Evolutionary conservation across 1,140 invertebrate species (phyloP).

Genomic region (Andrena cerasifolii): DNA sequence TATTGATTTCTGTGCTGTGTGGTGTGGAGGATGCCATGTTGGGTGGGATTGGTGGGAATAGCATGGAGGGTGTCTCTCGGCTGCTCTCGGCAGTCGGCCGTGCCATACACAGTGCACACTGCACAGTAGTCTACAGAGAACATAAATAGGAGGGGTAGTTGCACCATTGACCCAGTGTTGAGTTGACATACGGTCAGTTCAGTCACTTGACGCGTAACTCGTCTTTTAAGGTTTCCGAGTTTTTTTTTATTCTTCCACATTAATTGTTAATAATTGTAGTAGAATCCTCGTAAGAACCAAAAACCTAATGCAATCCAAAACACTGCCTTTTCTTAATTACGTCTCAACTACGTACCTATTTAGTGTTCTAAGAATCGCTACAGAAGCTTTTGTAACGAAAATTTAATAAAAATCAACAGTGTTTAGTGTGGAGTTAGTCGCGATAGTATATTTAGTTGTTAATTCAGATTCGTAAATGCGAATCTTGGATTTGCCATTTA

Average conservation of each 20-base stretch:
- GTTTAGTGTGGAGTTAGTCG: background rate
- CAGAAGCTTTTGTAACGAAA: conserved; percentile 8
- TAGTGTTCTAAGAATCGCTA: conserved; percentile 32
- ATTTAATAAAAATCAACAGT: conserved; percentile 9
- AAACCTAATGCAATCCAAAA: conserved; percentile 50
- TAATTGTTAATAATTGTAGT: conserved; percentile 47
- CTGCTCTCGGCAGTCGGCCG: conserved; percentile 31
- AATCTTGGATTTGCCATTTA: conserved; percentile 1
- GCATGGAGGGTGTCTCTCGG: conserved; percentile 72
- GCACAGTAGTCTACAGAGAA: conserved; percentile 67
- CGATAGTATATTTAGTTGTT: background rate
- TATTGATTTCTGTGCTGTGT: conserved; percentile 81
- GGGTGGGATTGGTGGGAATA: conserved; percentile 71
- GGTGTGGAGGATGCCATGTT: conserved; percentile 74
- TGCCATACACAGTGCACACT: conserved; percentile 67
- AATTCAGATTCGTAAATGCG: background rate
- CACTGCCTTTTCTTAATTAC: conserved; percentile 62
- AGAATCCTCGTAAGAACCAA: conserved; percentile 18
- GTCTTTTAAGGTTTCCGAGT: conserved; percentile 36
- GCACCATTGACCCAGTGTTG: conserved; percentile 82
- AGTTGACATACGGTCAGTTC: conserved; percentile 75
- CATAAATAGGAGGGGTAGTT: conserved; percentile 81
- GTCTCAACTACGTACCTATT: conserved; percentile 25
- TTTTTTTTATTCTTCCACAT: conserved; percentile 36
- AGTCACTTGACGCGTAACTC: conserved; percentile 62